A percentile compares a stretch with the other conserved stretches of the same genome.
These are phyloP conservation scores for Bombus terrestris DNA, from an alignment of 1,140 invertebrate genomes.

Conservation along the genomic window DNA sequence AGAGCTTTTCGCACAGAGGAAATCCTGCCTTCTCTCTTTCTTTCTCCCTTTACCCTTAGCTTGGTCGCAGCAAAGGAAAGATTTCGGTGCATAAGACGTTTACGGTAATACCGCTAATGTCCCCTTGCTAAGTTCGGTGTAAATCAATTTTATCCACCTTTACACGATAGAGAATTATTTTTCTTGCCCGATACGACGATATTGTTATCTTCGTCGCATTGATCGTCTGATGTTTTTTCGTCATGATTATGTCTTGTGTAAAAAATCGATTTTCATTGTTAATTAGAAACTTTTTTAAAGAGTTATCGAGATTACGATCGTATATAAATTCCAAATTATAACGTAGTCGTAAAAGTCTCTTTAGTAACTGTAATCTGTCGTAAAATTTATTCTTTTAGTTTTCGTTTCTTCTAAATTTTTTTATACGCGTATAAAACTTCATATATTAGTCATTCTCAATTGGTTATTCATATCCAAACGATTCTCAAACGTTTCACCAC, in stretches of 20 bases:
- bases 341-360: not conserved
- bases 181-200: not conserved
- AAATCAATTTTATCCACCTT: not conserved
- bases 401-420: not conserved
- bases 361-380: not conserved
- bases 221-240: not conserved
- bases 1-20: constrained; percentile 38
- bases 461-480: not conserved
- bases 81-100: constrained; percentile 21
- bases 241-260: not conserved
- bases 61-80: constrained; percentile 20
- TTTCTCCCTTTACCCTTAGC: constrained; percentile 17
- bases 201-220: not conserved
- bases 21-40: constrained; percentile 4
- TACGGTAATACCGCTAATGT: constrained; percentile 28
- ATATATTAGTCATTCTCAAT: not conserved
- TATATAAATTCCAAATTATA: not conserved
- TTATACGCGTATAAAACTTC: not conserved
- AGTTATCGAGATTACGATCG: not conserved
- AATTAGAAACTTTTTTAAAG: not conserved
- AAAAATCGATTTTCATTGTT: not conserved
- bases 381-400: not conserved
- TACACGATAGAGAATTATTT: not conserved
- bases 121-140: not conserved
- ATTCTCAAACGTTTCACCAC: not conserved